Conservation (phyloP, 2,113 vertebrate genomes). For the Nanorana parkeri region DNA sequence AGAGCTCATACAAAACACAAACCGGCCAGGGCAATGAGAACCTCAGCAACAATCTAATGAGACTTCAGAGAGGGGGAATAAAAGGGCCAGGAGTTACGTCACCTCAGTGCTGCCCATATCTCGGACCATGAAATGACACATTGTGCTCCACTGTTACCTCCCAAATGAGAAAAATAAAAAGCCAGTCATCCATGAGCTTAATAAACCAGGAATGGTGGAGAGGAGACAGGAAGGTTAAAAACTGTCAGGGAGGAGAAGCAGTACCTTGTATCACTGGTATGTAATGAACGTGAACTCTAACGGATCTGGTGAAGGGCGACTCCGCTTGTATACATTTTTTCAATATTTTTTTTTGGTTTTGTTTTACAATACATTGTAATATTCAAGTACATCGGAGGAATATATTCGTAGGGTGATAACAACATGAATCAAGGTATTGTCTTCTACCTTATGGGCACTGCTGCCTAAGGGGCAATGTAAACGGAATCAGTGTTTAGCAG, state of each 20-base stretch:
- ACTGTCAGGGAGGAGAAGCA: neutral
- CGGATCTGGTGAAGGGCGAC: too few relatives aligned
- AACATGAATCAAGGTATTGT: too few relatives aligned
- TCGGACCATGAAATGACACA: neutral
- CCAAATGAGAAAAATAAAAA: conserved; percentile 2
- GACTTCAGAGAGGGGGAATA: neutral
- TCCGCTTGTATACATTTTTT: too few relatives aligned
- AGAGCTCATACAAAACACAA: neutral
- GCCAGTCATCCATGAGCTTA: neutral
- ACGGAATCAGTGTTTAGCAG: too few relatives aligned
- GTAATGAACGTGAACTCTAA: too few relatives aligned
- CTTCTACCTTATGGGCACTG: too few relatives aligned
- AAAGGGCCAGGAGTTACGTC: neutral
- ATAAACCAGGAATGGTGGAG: neutral
- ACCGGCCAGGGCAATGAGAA: neutral
- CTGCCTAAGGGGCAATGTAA: too few relatives aligned
- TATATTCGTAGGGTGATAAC: too few relatives aligned
- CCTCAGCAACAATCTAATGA: neutral
- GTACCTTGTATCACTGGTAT: too few relatives aligned
- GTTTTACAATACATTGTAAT: too few relatives aligned
- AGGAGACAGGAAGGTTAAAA: neutral
- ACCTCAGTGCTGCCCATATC: neutral
- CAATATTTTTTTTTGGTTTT: too few relatives aligned
- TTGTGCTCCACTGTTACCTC: neutral
- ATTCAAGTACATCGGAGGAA: too few relatives aligned